These are phyloP conservation scores for Bursaphelenchus okinawaensis DNA, from an alignment of 2,888 invertebrate genomes.

Conservation along the genomic window DNA sequence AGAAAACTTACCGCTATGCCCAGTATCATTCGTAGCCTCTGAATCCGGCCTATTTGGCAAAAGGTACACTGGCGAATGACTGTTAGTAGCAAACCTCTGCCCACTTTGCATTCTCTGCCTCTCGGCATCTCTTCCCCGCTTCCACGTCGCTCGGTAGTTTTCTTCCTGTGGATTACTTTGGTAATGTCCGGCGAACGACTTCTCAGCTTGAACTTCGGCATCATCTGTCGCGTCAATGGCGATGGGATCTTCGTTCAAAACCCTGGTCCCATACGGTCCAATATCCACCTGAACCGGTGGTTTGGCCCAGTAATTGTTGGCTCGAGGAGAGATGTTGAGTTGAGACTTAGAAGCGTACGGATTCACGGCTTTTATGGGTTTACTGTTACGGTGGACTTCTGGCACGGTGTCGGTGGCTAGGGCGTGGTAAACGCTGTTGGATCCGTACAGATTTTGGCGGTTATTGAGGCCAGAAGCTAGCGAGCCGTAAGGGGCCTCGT, in stretches of 20 bases:
- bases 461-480: conserved; percentile 21
- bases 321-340: not conserved
- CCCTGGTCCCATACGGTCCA: conserved; percentile 11
- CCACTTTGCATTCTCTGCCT: not conserved
- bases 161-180: conserved; percentile 32
- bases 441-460: conserved; percentile 2
- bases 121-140: conserved; percentile 20
- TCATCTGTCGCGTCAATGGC: conserved; percentile 6
- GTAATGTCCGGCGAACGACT: conserved; percentile 28
- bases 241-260: conserved; percentile 5
- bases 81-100: not conserved
- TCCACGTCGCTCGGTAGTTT: conserved; percentile 31
- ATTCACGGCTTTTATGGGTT: not conserved
- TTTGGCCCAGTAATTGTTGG: not conserved
- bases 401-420: conserved; percentile 39
- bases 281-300: not conserved
- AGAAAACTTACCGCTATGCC: not conserved
- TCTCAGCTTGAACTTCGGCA: conserved; percentile 13
- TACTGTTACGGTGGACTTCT: conserved; percentile 3
- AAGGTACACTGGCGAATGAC: not conserved
- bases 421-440: conserved; percentile 40
- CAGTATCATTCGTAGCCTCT: not conserved
- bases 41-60: not conserved
- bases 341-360: not conserved
- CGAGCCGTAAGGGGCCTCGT: conserved; percentile 17